Conservation (phyloP, 2,113 vertebrate species). For the Lycaon pictus region DNA sequence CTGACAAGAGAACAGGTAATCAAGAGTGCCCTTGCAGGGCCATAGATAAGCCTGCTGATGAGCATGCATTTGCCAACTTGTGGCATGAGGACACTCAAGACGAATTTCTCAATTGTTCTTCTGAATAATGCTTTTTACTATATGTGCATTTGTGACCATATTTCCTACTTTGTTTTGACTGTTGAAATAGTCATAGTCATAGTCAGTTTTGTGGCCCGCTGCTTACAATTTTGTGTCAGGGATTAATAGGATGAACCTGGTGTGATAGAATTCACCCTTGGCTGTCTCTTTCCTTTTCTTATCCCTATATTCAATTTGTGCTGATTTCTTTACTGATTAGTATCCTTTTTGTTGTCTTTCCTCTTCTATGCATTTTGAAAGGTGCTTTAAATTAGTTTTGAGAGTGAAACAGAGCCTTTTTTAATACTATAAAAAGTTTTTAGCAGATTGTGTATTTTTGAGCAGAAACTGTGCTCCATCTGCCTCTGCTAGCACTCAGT, state of each 20-base stretch:
- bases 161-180: not conserved
- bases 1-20: not conserved
- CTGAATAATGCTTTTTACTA: not conserved
- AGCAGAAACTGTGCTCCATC: slow-evolving; percentile 4
- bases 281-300: not conserved
- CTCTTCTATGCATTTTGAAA: slow-evolving; percentile 1
- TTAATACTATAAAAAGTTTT: slow-evolving; percentile 28
- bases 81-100: fast-evolving
- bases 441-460: slow-evolving; percentile 28
- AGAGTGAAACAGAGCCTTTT: not conserved
- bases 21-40: fast-evolving
- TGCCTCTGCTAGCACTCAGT: not conserved
- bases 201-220: not conserved
- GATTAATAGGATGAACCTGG: not conserved
- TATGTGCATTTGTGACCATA: not conserved
- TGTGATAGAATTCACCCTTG: not conserved
- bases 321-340: not conserved
- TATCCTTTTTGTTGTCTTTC: not conserved
- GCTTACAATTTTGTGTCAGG: not conserved
- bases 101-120: not conserved
- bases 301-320: not conserved
- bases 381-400: slow-evolving; percentile 24
- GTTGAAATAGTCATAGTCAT: not conserved
- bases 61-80: not conserved
- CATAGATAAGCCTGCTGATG: not conserved